Conservation (phyloP, 35 echinoderm and acorn worm species). For the Hemicentrotus pulcherrimus region DNA sequence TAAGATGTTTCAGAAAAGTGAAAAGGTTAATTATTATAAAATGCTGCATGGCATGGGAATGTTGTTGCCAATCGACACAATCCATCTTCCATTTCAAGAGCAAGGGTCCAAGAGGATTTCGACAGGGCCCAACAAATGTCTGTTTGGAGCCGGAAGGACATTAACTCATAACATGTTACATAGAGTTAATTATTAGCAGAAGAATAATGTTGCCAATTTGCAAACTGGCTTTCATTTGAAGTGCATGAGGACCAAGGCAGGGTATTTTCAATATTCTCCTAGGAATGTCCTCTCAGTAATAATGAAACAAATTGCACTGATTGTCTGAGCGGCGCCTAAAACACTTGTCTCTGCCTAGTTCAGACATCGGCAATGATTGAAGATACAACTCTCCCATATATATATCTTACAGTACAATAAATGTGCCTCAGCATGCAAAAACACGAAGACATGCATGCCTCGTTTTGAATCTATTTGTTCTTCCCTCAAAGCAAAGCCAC, state of each 20-base stretch:
- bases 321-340: conserved; percentile 7
- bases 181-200: neutral
- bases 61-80: neutral
- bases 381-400: neutral
- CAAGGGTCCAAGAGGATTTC: neutral
- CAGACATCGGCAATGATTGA: neutral
- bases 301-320: conserved; percentile 4
- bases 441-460: neutral
- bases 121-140: neutral
- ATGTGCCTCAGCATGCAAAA: neutral
- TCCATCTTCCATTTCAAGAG: neutral
- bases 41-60: neutral
- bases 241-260: neutral
- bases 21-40: neutral
- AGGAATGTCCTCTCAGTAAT: neutral
- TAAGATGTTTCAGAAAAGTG: neutral
- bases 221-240: neutral
- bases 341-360: neutral
- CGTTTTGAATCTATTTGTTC: neutral
- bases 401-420: neutral
- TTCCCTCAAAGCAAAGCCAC: neutral
- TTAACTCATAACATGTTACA: neutral
- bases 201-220: neutral
- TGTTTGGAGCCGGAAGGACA: neutral
- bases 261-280: neutral